Base-by-base conservation (phyloP, 2,888 invertebrate species). In the Catocala fraxini region DNA sequence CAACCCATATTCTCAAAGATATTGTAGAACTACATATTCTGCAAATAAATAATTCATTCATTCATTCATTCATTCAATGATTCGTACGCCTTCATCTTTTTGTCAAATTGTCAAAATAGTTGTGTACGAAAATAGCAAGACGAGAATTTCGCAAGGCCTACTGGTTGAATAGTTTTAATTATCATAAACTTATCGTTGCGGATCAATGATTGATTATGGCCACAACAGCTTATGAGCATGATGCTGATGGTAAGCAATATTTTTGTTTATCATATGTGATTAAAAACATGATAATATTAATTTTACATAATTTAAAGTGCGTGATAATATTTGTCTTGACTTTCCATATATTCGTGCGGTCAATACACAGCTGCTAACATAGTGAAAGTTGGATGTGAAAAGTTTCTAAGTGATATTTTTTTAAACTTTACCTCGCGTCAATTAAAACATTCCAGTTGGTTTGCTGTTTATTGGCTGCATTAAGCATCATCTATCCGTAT, bases 151-250 rank as follows among this genome's bases (percentile, higher is more conserved):
- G 68, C 68, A 70, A 77, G 64, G 59, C 63, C 43, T 67, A 61
- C 65, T 56, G 65, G 54, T 64, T 67, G 73, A 65, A 60, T 53
- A 66, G 68, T 59, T 66, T 54, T 33, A 66, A 70, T 64, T 66
- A 56, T 53, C 67, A 55, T 60, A 57, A 64, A 68, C 41, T 63
- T 35, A 46, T 65, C 58, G 49, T 67, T 59, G 58, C 46, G 48
- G 56, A 63, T 77, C 65, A 63, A 81, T 84, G 80, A 71, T 68
- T 76, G 73, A 86, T 79, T 80, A 93, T 93, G 93, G 87, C 92
- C 68, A 89, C 91, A 71, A 81, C 90, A 62, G 75, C 90, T 60
- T 94, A 94, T 79, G 90, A 92, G 77, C 92, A 86, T 62, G 93
- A 93, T 79, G 92, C 93, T 68, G 93, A 93, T 46, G 93, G 93